These are phyloP conservation scores for Oryzias melastigma DNA, from an alignment of 2,113 vertebrate species.

Conservation along the genomic window DNA sequence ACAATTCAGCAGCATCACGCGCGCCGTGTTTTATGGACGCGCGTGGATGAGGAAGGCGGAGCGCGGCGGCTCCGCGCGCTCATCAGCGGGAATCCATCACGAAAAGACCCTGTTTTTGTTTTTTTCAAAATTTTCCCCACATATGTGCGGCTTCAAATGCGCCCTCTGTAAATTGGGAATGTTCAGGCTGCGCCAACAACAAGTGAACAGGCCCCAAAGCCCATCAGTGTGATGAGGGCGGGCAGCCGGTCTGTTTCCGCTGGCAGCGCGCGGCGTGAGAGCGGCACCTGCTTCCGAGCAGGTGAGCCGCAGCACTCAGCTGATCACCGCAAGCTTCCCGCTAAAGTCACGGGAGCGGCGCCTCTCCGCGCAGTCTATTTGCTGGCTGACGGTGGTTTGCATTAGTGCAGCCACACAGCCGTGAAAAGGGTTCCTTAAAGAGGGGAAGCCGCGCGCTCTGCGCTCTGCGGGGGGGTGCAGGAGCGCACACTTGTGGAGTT, in stretches of 20 bases:
- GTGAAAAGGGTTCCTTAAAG: slow-evolving; percentile 59
- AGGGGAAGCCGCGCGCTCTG: slow-evolving; percentile 53
- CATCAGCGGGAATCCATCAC: slow-evolving; percentile 14
- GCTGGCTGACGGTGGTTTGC: slow-evolving; percentile 9
- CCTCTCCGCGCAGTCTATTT: too few relatives aligned
- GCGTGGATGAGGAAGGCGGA: slow-evolving; percentile 57
- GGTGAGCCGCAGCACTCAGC: slow-evolving; percentile 35
- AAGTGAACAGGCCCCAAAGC: slow-evolving; percentile 70
- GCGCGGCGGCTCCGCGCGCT: slow-evolving; percentile 32
- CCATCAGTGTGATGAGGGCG: slow-evolving; percentile 55
- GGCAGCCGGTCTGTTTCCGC: slow-evolving; percentile 54
- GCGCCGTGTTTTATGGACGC: slow-evolving; percentile 62
- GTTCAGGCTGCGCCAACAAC: slow-evolving; percentile 58
- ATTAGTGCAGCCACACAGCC: slow-evolving; percentile 48
- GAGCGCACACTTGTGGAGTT: slow-evolving; percentile 60
- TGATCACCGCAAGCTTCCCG: slow-evolving; percentile 1
- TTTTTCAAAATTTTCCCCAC: slow-evolving; percentile 14
- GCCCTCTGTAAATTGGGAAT: slow-evolving; percentile 58
- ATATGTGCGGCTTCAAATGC: slow-evolving; percentile 51
- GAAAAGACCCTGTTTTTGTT: background rate
- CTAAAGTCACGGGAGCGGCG: too few relatives aligned
- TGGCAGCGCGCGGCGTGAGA: slow-evolving; percentile 41
- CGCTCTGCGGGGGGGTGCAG: slow-evolving; percentile 51
- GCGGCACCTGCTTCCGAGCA: slow-evolving; percentile 49
- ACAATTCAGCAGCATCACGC: slow-evolving; percentile 65